Percentiles rank a stretch among this genome's conserved stretches.
phyloP scores from a whole-genome alignment of 2,113 vertebrate species.

The Eulacestoma nigropectus region DNA sequence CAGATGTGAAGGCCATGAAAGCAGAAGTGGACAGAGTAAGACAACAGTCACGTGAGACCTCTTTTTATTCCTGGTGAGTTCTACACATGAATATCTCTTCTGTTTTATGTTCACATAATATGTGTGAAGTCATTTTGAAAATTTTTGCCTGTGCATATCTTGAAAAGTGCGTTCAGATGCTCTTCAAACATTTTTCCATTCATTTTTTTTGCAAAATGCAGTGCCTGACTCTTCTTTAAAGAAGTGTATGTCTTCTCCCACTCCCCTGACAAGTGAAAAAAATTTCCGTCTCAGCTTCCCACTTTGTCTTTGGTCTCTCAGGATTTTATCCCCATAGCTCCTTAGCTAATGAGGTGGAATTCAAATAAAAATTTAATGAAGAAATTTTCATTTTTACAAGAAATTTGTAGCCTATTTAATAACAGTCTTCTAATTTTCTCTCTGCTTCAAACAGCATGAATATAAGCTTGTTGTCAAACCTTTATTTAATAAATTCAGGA shows the following conservation, averaged over 20 bases:
- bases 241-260: background rate
- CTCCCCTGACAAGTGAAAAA: background rate
- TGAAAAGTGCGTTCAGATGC: background rate
- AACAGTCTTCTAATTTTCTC: background rate
- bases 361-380: background rate
- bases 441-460: background rate
- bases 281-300: background rate
- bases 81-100: background rate
- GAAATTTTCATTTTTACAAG: background rate
- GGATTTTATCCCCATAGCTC: background rate
- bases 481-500: background rate
- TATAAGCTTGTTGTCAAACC: background rate
- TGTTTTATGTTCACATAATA: background rate
- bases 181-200: background rate
- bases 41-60: constrained; percentile 66
- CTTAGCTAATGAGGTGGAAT: background rate
- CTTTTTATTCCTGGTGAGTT: constrained; percentile 86
- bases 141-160: background rate
- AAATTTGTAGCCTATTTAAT: background rate
- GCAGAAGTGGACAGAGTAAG: constrained; percentile 73
- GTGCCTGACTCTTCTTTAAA: background rate
- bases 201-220: background rate
- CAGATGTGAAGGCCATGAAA: constrained; percentile 70
- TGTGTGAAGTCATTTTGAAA: background rate
- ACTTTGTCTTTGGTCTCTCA: background rate